phyloP scores from a whole-genome alignment of 2,888 invertebrate genomes.

The Arge pagana region DNA sequence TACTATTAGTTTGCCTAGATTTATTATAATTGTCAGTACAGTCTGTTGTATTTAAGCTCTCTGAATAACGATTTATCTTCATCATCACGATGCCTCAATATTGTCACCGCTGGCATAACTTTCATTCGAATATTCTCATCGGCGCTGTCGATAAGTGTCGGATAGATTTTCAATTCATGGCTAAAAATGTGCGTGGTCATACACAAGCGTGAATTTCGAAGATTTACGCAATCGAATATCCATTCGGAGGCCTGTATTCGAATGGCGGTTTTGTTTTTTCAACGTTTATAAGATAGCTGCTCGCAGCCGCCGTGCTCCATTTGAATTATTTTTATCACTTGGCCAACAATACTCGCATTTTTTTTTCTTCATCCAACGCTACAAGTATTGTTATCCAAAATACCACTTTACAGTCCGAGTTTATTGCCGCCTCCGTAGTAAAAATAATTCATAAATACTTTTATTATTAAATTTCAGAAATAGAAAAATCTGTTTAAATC shows the following conservation, averaged over 20 bases:
- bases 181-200: not conserved
- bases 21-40: conserved; percentile 46
- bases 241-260: conserved; percentile 4
- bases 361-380: not conserved
- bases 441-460: conserved; percentile 30
- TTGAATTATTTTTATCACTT: conserved; percentile 1
- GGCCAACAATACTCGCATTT: not conserved
- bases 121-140: too few species aligned
- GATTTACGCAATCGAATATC: conserved; percentile 2
- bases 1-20: conserved; percentile 38
- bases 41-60: conserved; percentile 50
- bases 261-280: conserved; percentile 5
- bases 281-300: conserved; percentile 10
- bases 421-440: conserved; percentile 23
- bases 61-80: conserved; percentile 37
- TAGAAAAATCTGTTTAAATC: conserved; percentile 29
- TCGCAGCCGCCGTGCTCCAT: conserved; percentile 11
- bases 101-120: conserved; percentile 47
- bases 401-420: conserved; percentile 6
- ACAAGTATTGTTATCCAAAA: conserved; percentile 11
- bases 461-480: conserved; percentile 23
- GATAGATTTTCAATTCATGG: not conserved
- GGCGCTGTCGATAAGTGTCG: not conserved
- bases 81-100: conserved; percentile 39
- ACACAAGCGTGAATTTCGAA: too few species aligned